These are phyloP conservation scores for Ciconia stormi DNA, from an alignment of 2,113 vertebrate genomes.

Conservation along the genomic window DNA sequence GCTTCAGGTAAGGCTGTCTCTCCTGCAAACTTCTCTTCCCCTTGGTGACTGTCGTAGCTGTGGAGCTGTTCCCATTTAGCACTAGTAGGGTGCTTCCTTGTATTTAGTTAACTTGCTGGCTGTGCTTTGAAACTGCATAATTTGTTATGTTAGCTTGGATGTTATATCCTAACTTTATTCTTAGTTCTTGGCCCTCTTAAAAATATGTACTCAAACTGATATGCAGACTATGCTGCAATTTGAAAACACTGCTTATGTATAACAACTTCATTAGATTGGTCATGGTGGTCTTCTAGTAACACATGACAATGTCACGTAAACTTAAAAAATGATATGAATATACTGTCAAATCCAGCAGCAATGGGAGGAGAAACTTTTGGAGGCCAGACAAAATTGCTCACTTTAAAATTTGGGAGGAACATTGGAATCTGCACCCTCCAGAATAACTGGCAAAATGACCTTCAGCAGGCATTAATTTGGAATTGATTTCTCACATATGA, in stretches of 20 bases:
- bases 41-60: background rate
- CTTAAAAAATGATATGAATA: background rate
- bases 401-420: background rate
- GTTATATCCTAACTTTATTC: background rate
- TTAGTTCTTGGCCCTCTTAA: background rate
- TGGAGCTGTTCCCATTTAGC: background rate
- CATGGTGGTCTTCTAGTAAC: background rate
- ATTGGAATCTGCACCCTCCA: background rate
- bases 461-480: background rate
- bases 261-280: background rate
- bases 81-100: background rate
- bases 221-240: background rate
- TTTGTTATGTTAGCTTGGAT: background rate
- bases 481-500: background rate
- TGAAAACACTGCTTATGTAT: background rate
- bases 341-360: background rate
- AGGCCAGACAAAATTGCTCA: background rate
- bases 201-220: background rate
- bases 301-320: background rate
- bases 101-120: background rate
- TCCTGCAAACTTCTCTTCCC: background rate
- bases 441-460: background rate
- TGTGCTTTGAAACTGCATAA: background rate
- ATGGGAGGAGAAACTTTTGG: background rate
- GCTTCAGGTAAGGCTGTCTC: constrained; percentile 83